Percentiles rank a stretch among this genome's conserved stretches.
Evolutionary conservation across 2,888 invertebrate species (phyloP).

Genomic region (Hoplodrina ambigua): DNA sequence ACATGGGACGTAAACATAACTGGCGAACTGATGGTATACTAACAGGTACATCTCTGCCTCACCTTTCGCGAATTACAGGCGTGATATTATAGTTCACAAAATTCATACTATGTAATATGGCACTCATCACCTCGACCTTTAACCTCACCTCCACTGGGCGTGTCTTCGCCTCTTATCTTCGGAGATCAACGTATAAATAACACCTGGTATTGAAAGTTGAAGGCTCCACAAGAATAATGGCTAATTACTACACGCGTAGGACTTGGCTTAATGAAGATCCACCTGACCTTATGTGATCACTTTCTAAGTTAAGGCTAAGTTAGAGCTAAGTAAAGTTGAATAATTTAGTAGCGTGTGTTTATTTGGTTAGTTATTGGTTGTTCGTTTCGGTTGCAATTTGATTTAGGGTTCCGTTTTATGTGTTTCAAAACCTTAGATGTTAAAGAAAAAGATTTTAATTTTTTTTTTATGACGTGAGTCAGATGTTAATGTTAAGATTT

Average conservation of each 20-base stretch:
- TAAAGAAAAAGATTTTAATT: too few species aligned
- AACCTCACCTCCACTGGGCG: constrained; percentile 18
- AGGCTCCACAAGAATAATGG: constrained; percentile 43
- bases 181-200: constrained; percentile 39
- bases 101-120: not conserved
- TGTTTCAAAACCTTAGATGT: too few species aligned
- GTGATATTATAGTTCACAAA: not conserved
- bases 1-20: too few species aligned
- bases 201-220: constrained; percentile 52
- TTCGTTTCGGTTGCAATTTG: too few species aligned
- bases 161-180: constrained; percentile 15
- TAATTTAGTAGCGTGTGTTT: not conserved
- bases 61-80: too few species aligned
- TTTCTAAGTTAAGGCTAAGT: constrained; percentile 72
- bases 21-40: too few species aligned
- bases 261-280: constrained; percentile 73
- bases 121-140: constrained; percentile 14
- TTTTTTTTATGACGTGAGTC: too few species aligned
- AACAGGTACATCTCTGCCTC: too few species aligned
- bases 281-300: constrained; percentile 66
- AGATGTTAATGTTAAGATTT: too few species aligned
- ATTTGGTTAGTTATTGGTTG: not conserved
- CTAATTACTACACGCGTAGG: constrained; percentile 62
- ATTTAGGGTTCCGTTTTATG: too few species aligned
- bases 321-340: constrained; percentile 9